These are phyloP conservation scores for Lepidochitona cinerea DNA, from an alignment of 2,888 invertebrate species.

Conservation along the genomic window DNA sequence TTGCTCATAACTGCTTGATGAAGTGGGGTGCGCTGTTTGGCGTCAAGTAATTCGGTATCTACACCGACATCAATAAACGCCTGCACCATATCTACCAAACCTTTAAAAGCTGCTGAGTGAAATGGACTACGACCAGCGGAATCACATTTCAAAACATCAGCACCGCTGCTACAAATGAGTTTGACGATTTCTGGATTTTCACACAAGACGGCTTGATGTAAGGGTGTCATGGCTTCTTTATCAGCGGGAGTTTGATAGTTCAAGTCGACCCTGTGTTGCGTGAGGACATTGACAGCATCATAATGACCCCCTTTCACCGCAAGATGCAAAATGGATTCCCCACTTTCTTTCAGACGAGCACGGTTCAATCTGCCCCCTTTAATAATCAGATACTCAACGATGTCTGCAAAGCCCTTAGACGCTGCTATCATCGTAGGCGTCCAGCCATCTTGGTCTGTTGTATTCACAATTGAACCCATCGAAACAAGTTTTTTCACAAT, in stretches of 20 bases:
- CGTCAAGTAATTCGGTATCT: conserved; percentile 35
- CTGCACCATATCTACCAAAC: conserved; percentile 19
- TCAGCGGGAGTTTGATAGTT: not conserved
- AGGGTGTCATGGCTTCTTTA: not conserved
- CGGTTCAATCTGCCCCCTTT: not conserved
- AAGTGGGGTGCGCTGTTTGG: conserved; percentile 40
- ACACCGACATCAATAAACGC: conserved; percentile 37
- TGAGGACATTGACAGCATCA: not conserved
- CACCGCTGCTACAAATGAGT: not conserved
- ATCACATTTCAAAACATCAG: not conserved
- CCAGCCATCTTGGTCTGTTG: conserved; percentile 2
- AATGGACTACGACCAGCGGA: not conserved
- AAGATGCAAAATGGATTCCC: not conserved
- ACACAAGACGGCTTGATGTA: not conserved
- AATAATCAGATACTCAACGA: conserved; percentile 5
- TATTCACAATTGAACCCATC: conserved; percentile 27
- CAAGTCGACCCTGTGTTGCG: not conserved
- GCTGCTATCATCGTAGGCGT: conserved; percentile 28
- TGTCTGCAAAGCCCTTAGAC: conserved; percentile 18
- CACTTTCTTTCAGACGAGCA: not conserved
- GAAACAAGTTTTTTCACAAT: conserved; percentile 23
- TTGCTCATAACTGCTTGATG: conserved; percentile 40
- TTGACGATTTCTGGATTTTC: conserved; percentile 27
- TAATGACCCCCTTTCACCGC: not conserved
- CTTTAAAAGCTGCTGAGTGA: conserved; percentile 18